Percentiles rank a stretch among this genome's conserved stretches.
These are phyloP conservation scores for Amblyraja radiata DNA, from an alignment of 2,797 vertebrate genomes.

Conservation along the genomic window DNA sequence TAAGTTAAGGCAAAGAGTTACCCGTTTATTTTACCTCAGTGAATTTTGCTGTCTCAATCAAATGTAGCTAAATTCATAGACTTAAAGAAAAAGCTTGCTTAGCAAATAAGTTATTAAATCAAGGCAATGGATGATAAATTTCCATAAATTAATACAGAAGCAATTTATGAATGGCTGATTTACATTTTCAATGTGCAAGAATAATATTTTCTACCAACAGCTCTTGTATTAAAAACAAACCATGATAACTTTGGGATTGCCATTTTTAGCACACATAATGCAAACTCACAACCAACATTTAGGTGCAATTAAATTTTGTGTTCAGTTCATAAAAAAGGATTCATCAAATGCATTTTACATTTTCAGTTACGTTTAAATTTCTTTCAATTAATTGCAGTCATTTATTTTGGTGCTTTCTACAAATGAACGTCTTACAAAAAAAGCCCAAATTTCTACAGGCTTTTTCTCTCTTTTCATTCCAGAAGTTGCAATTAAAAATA, in stretches of 20 bases:
- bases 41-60: neutral
- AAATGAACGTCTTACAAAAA: neutral
- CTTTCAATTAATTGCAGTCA: neutral
- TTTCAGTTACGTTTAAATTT: neutral
- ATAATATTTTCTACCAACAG: neutral
- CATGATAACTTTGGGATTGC: neutral
- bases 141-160: neutral
- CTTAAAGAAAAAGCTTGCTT: neutral
- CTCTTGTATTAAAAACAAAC: neutral
- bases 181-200: neutral
- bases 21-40: neutral
- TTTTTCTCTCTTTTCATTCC: neutral
- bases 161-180: neutral
- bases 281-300: neutral
- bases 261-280: neutral
- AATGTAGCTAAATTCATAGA: neutral
- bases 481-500: constrained; percentile 5
- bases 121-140: neutral
- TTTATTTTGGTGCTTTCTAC: neutral
- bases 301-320: neutral
- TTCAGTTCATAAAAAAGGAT: neutral
- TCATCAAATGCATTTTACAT: neutral
- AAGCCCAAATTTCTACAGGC: neutral
- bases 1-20: neutral
- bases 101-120: neutral